Evolutionary conservation across 2,113 vertebrate species (phyloP).

Genomic region (Microcebus jonahi): DNA sequence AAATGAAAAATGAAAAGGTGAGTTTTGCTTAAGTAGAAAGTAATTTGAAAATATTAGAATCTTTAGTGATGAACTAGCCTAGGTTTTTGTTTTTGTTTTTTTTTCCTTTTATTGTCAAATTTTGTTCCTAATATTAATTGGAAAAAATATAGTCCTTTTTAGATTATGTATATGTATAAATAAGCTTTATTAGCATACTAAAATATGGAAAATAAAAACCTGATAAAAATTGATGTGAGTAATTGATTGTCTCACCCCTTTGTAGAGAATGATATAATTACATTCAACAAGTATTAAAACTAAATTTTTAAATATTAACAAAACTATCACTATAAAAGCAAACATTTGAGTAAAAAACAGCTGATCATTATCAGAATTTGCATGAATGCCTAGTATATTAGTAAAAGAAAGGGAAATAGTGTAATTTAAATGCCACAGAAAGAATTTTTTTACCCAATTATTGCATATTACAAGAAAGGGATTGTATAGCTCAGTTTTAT

Average conservation of each 20-base stretch:
- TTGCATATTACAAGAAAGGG: neutral
- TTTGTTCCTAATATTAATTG: neutral
- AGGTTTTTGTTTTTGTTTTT: conserved; percentile 21
- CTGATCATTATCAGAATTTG: neutral
- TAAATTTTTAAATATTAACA: neutral
- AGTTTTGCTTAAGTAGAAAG: neutral
- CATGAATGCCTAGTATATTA: neutral
- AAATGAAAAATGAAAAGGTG: neutral
- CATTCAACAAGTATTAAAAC: neutral
- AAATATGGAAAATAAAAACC: neutral
- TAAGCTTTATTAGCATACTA: neutral
- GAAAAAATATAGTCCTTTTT: neutral
- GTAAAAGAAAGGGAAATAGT: neutral
- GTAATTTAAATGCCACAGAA: neutral
- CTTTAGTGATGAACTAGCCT: conserved; percentile 48
- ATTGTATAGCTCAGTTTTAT: neutral
- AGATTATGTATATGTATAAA: neutral
- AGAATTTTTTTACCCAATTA: neutral
- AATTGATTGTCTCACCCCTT: neutral
- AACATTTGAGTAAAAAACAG: neutral
- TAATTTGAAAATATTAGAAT: conserved; percentile 37
- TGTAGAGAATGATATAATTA: neutral
- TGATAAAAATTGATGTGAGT: neutral
- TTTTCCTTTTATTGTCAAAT: neutral
- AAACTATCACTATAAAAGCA: neutral